Conservation (phyloP, 2,888 invertebrate genomes). For the Amphipoea lucens region DNA sequence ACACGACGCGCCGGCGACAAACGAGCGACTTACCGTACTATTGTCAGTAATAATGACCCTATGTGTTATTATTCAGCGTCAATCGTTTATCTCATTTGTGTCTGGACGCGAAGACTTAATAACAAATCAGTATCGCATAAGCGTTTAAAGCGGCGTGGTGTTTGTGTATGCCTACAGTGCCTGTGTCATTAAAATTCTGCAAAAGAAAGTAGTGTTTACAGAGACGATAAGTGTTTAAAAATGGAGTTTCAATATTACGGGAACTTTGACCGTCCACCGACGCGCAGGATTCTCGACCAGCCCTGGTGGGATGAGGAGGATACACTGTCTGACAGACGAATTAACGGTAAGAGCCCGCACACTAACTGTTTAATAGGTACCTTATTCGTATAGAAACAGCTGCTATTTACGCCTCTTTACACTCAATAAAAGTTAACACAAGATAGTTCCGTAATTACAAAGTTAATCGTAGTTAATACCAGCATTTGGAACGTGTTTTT, state of each 20-base stretch:
- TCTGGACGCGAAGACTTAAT: constrained; percentile 79
- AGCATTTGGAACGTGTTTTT: constrained; percentile 29
- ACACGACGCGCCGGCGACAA: constrained; percentile 42
- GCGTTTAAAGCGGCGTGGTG: constrained; percentile 80
- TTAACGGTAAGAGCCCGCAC: constrained; percentile 80
- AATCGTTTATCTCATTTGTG: constrained; percentile 84
- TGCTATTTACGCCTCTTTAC: constrained; percentile 17
- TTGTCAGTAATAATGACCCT: constrained; percentile 75
- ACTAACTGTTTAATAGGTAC: constrained; percentile 16
- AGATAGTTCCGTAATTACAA: constrained; percentile 29
- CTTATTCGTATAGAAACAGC: constrained; percentile 25
- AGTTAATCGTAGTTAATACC: constrained; percentile 30
- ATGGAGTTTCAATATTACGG: constrained; percentile 89
- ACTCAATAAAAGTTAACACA: constrained; percentile 8
- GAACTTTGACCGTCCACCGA: constrained; percentile 80
- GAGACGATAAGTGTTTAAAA: constrained; percentile 51
- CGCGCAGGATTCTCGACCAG: constrained; percentile 79
- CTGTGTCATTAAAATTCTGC: constrained; percentile 64
- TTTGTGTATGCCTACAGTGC: constrained; percentile 68
- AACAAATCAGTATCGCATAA: constrained; percentile 83
- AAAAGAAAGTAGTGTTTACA: constrained; percentile 54
- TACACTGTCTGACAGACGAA: constrained; percentile 83
- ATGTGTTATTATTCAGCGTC: constrained; percentile 78
- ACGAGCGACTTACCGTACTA: constrained; percentile 63
- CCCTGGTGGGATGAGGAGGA: constrained; percentile 89